These are phyloP conservation scores for Tenualosa ilisha DNA, from an alignment of 2,797 vertebrate species.

Conservation along the genomic window DNA sequence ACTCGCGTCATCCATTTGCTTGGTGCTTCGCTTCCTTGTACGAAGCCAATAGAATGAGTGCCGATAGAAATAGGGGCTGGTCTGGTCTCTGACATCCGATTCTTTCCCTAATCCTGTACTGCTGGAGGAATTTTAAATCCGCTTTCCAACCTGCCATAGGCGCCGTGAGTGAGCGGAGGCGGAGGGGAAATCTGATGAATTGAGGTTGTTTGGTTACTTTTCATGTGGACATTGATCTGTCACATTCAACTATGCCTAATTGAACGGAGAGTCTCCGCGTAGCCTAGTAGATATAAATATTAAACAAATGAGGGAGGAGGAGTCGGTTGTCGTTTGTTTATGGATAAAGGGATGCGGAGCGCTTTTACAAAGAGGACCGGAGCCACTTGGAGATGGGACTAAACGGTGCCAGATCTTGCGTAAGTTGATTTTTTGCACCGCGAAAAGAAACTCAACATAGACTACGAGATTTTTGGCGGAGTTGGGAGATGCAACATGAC, in stretches of 20 bases:
- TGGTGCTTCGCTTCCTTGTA: constrained; percentile 20
- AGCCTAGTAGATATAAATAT: constrained; percentile 35
- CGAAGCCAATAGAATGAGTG: background rate
- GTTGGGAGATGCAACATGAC: constrained; percentile 1
- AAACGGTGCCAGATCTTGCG: constrained; percentile 42
- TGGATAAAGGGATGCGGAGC: constrained; percentile 47
- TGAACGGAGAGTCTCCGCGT: constrained; percentile 1
- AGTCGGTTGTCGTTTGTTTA: constrained; percentile 41
- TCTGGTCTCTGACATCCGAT: constrained; percentile 44
- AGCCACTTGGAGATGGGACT: constrained; percentile 34
- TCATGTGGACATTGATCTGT: constrained; percentile 45
- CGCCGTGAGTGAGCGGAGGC: constrained; percentile 48
- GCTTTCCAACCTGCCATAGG: constrained; percentile 57
- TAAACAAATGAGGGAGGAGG: constrained; percentile 51
- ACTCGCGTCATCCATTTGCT: constrained; percentile 26
- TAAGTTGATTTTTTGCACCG: constrained; percentile 37
- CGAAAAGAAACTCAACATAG: background rate
- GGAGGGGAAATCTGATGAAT: constrained; percentile 51
- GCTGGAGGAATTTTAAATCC: constrained; percentile 50
- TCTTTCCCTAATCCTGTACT: constrained; percentile 53
- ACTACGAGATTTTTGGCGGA: background rate
- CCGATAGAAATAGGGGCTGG: constrained; percentile 34
- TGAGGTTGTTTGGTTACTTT: constrained; percentile 54
- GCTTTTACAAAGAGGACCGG: constrained; percentile 26
- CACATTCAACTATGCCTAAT: background rate